Percentiles rank a stretch among this genome's conserved stretches.
phyloP scores from a whole-genome alignment of 2,888 invertebrate species.

The Polydrusus pterygomalis region DNA sequence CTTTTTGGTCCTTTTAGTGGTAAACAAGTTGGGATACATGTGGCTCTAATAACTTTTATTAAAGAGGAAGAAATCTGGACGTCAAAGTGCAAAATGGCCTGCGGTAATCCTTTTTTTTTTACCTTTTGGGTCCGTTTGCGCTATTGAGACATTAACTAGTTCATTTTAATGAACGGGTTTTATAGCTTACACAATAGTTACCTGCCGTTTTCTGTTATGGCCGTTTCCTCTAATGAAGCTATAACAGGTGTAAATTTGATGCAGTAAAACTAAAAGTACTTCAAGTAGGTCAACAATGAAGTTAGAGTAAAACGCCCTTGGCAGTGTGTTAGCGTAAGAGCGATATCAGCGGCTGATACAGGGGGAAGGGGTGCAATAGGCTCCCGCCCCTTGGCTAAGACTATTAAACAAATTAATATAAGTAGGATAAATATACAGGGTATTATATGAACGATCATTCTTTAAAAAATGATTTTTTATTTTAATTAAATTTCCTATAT shows the following conservation, averaged over 20 bases:
- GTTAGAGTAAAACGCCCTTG: too few species aligned
- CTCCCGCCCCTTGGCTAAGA: too few species aligned
- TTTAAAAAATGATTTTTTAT: too few species aligned
- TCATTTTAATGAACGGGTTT: constrained; percentile 21
- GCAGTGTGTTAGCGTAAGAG: too few species aligned
- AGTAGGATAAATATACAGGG: too few species aligned
- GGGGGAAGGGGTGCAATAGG: too few species aligned
- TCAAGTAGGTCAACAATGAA: background rate
- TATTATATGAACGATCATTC: too few species aligned
- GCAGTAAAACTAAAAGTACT: background rate
- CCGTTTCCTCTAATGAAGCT: too few species aligned
- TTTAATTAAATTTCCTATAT: too few species aligned
- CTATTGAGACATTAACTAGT: constrained; percentile 31
- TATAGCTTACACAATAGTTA: background rate
- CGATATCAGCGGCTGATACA: too few species aligned
- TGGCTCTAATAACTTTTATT: constrained; percentile 56
- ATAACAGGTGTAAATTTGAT: too few species aligned
- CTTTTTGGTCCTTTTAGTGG: constrained; percentile 52
- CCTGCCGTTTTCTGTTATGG: background rate
- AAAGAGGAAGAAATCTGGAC: constrained; percentile 53
- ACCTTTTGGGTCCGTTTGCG: constrained; percentile 42
- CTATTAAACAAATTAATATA: too few species aligned
- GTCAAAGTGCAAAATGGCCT: constrained; percentile 48
- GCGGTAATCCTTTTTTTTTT: constrained; percentile 44
- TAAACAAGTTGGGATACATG: constrained; percentile 57